Evolutionary conservation across 1,140 invertebrate species (phyloP).

Genomic region (Drosophila hydei): DNA sequence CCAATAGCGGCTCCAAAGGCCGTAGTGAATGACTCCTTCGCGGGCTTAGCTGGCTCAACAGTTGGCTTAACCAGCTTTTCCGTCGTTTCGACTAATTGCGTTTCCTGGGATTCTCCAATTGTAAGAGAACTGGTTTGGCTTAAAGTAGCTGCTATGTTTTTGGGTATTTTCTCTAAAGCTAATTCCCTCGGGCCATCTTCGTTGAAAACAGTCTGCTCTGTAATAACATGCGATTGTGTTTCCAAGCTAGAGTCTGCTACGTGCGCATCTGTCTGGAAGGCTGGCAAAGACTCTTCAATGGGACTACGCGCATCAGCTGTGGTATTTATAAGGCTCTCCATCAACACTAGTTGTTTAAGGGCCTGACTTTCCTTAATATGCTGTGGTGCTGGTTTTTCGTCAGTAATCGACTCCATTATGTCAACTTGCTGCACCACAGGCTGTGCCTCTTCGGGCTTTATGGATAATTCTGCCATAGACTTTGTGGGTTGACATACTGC

Average conservation of each 20-base stretch:
- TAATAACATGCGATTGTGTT: constrained; percentile 41
- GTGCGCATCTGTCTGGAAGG: constrained; percentile 29
- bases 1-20: constrained; percentile 39
- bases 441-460: constrained; percentile 39
- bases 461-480: constrained; percentile 32
- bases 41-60: constrained; percentile 38
- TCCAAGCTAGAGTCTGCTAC: constrained; percentile 44
- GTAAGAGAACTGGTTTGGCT: constrained; percentile 39
- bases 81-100: constrained; percentile 43
- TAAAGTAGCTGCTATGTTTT: constrained; percentile 26
- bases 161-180: background rate
- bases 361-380: constrained; percentile 28
- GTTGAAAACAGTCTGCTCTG: constrained; percentile 37
- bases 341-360: constrained; percentile 37
- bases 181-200: constrained; percentile 35
- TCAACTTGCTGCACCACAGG: constrained; percentile 88
- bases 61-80: constrained; percentile 23
- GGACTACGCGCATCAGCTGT: constrained; percentile 68
- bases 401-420: constrained; percentile 36
- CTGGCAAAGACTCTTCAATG: constrained; percentile 46
- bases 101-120: constrained; percentile 55
- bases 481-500: constrained; percentile 18
- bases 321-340: constrained; percentile 48
- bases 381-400: background rate
- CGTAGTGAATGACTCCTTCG: constrained; percentile 35